Evolutionary conservation across 1,140 invertebrate species (phyloP), one percentile per base, ranked within the genome.

Genomic region (Panulirus ornatus): DNA sequence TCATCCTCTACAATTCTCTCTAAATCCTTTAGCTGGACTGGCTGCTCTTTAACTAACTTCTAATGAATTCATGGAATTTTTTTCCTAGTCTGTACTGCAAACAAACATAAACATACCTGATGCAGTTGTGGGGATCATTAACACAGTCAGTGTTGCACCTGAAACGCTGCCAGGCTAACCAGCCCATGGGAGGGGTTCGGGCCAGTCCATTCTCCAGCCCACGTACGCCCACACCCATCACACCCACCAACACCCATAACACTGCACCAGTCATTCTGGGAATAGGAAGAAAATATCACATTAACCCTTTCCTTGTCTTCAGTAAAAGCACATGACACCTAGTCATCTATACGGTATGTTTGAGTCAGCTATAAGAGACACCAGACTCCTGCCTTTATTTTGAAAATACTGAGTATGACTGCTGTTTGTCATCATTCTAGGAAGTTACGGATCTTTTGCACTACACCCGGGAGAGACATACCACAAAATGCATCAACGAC

Each of bases 151-250:
- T 98, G 93, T 98, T 98, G 93, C 98, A 99, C 84, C 97, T 95
- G 94, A 98, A 99, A 91, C 97, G 94, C 93, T 98, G 97, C 98
- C 98, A 99, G 38, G 97, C 97, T 90, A 99, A 95, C 98, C 98
- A 99, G 27, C 96, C 96, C 96, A 97, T 97, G 0, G 97, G 97
- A 34, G 97, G 97, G 84, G 97, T 98, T 84, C 95, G 94, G 9
- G 96, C 97, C 91, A 98, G 93, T 16, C 97, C 97, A 96, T 98
- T 98, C 92, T 98, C 97, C 90, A 98, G 94, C 47, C 81, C 91
- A 22, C 51, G n/a, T 1, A 91, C 70, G n/a, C 76, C 42, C 27
- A 85, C 11, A 6, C 38, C 34, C 22, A 63, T 19, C 0, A 78
- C 51, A 70, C 88, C 16, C 54, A 86, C 36, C 36, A 84, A 22